A percentile compares a stretch with the other conserved stretches of the same genome.
These are phyloP conservation scores for Andrena haemorrhoa DNA, from an alignment of 2,888 invertebrate genomes.

Conservation along the genomic window DNA sequence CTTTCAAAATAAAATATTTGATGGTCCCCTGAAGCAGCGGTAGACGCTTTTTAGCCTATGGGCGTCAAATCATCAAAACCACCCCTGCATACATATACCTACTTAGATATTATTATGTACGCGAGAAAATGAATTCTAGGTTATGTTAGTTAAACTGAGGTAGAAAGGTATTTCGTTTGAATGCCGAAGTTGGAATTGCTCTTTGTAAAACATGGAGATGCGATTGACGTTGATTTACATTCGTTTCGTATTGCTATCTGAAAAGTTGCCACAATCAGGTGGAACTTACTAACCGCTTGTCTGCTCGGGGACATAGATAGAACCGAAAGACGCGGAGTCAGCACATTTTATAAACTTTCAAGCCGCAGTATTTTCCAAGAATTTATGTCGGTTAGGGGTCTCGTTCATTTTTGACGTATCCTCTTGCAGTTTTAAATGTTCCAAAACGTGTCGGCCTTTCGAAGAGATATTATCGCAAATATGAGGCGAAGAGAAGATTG, in stretches of 20 bases:
- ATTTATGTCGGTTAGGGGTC: constrained; percentile 58
- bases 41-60: too few relatives aligned
- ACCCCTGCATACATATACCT: too few relatives aligned
- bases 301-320: constrained; percentile 39
- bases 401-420: constrained; percentile 55
- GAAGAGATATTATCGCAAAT: background rate
- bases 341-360: constrained; percentile 59
- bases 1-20: too few relatives aligned
- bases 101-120: too few relatives aligned
- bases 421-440: constrained; percentile 12
- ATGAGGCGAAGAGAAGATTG: background rate
- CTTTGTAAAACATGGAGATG: constrained; percentile 27
- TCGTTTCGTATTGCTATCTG: constrained; percentile 45
- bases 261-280: constrained; percentile 41
- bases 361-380: constrained; percentile 47
- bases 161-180: constrained; percentile 19
- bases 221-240: constrained; percentile 56
- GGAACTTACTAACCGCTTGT: constrained; percentile 35
- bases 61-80: too few relatives aligned
- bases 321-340: constrained; percentile 58
- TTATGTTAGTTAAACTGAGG: too few relatives aligned
- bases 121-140: too few relatives aligned
- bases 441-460: background rate
- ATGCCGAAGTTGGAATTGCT: background rate
- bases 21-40: too few relatives aligned